Evolutionary conservation across 2,113 vertebrate species (phyloP).

Genomic region (Albula glossodonta): DNA sequence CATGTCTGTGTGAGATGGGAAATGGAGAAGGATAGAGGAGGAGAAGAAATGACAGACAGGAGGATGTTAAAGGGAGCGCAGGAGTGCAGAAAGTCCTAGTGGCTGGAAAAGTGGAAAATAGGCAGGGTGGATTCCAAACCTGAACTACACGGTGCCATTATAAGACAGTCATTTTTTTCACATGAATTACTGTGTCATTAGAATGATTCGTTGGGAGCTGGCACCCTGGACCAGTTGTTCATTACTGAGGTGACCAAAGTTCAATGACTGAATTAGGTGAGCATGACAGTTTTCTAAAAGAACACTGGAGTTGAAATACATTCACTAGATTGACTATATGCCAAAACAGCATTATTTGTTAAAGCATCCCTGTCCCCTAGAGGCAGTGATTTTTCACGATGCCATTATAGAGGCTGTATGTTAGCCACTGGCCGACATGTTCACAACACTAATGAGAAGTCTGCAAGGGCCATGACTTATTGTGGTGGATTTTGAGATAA

Average conservation of each 20-base stretch:
- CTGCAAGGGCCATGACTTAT: background rate
- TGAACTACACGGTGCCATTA: background rate
- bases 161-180: background rate
- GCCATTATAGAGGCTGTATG: background rate
- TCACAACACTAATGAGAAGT: background rate
- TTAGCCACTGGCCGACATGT: background rate
- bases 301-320: background rate
- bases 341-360: background rate
- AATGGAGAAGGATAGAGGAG: constrained; percentile 49
- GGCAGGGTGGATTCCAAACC: background rate
- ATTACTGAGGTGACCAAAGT: too few relatives aligned
- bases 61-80: constrained; percentile 53
- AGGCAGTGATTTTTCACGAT: background rate
- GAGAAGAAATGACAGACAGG: constrained; percentile 67
- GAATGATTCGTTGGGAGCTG: too few relatives aligned
- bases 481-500: background rate
- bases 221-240: too few relatives aligned
- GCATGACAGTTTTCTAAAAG: background rate
- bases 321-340: background rate
- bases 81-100: constrained; percentile 25
- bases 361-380: background rate
- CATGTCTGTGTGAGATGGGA: constrained; percentile 79
- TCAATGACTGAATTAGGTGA: too few relatives aligned
- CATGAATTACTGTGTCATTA: background rate
- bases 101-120: constrained; percentile 26